These are phyloP conservation scores for Apis dorsata DNA, from an alignment of 1,140 invertebrate species.

Conservation along the genomic window DNA sequence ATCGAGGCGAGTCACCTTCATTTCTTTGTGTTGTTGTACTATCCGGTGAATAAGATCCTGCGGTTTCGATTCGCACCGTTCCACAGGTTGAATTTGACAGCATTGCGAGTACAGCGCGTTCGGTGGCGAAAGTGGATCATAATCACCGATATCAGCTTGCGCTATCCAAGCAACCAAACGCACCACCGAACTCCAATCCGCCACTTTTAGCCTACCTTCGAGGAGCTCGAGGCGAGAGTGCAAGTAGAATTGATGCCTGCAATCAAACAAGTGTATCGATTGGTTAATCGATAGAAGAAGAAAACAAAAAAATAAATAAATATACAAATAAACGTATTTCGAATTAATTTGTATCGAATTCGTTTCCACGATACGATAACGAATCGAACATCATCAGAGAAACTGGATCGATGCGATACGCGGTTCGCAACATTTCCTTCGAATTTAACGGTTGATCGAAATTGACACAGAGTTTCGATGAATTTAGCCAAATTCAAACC, in stretches of 20 bases:
- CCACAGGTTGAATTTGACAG: constrained; percentile 80
- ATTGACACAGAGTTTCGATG: not conserved
- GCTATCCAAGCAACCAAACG: constrained; percentile 88
- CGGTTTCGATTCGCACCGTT: constrained; percentile 82
- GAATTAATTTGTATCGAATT: too few species aligned
- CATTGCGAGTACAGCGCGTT: constrained; percentile 83
- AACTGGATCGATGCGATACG: not conserved
- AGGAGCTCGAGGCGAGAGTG: constrained; percentile 88
- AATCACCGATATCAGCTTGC: constrained; percentile 87
- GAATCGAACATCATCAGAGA: not conserved
- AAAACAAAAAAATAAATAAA: too few species aligned
- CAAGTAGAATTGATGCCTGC: constrained; percentile 90
- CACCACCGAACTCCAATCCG: constrained; percentile 85
- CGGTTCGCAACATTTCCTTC: not conserved
- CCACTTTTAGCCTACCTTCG: constrained; percentile 85
- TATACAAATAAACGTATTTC: too few species aligned
- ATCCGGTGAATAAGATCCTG: constrained; percentile 83
- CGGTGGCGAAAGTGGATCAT: constrained; percentile 82
- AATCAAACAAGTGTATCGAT: constrained; percentile 63
- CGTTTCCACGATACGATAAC: too few species aligned
- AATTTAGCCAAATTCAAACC: not conserved
- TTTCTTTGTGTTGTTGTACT: constrained; percentile 83
- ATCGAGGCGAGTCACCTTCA: constrained; percentile 71
- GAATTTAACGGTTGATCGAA: not conserved
- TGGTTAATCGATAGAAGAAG: too few species aligned